Percentiles rank a stretch among this genome's conserved stretches.
Conservation (phyloP, 2,113 vertebrate species). For the Progne subis region DNA sequence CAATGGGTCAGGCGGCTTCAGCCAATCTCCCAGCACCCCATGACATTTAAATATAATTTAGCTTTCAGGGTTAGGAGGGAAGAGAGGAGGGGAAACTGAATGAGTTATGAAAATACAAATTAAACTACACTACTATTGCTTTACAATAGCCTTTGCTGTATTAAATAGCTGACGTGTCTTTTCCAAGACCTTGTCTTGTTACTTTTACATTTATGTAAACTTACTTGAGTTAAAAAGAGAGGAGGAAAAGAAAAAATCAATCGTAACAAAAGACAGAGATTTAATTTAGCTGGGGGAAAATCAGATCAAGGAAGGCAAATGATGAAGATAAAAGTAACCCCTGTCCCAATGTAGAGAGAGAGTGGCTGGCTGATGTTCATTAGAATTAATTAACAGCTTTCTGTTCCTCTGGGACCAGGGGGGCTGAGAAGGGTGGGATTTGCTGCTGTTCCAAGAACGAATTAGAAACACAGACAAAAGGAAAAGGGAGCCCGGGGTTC, state of each 20-base stretch:
- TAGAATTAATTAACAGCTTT: slow-evolving; percentile 61
- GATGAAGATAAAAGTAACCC: slow-evolving; percentile 59
- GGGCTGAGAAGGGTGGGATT: neutral
- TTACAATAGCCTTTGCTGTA: neutral
- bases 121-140: slow-evolving; percentile 6
- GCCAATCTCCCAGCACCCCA: neutral
- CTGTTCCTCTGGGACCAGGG: neutral
- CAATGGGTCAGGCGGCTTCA: neutral
- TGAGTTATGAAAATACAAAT: slow-evolving; percentile 42
- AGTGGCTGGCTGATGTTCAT: slow-evolving; percentile 24
- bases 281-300: slow-evolving; percentile 66
- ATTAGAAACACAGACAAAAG: neutral
- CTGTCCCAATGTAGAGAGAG: neutral
- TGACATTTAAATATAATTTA: slow-evolving; percentile 11
- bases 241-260: slow-evolving; percentile 56
- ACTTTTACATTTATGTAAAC: slow-evolving; percentile 58
- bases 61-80: neutral
- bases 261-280: slow-evolving; percentile 53
- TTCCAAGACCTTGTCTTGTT: neutral
- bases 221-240: slow-evolving; percentile 48
- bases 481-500: neutral
- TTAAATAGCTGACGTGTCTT: slow-evolving; percentile 3
- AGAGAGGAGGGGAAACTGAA: neutral
- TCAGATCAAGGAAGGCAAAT: slow-evolving; percentile 55
- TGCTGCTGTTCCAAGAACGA: neutral